Evolutionary conservation across 2,888 invertebrate genomes (phyloP), one percentile per base, ranked within the genome.

Genomic region (Pollenia angustigena): DNA sequence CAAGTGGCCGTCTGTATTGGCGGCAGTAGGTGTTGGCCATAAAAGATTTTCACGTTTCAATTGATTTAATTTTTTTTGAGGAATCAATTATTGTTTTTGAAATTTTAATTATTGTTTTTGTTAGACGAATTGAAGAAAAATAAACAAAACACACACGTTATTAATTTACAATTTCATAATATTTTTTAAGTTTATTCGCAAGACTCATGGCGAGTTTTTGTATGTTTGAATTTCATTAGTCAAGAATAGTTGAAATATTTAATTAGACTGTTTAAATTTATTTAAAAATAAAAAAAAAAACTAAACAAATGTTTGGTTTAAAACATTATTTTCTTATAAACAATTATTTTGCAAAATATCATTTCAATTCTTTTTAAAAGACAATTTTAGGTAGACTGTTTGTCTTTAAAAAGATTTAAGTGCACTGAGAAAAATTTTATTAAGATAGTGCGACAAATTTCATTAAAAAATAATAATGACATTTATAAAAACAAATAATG

Each of bases 1-100:
- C 58, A 58, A 56, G 32, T 68, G 46, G 50, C 54, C 54, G 16
- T 54, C n/a, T 68, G 12, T 18, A 7, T 44, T 18, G 75, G 66
- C 46, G 52, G 48, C 56, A 42, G 75, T 80, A 64, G 83, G 69
- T 75, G 79, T 74, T 79, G 71, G 64, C 78, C 58, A 52, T 69
- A 74, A 74, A 81, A 80, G 69, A 69, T 83, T 74, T 86, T 79
- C 79, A 83, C 79, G 82, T 74, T 81, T 85, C 76, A 82, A 72
- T 78, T 84, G 72, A 68, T 52, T 72, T 78, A 66, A 44, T 78
- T 78, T 48, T 71, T 18, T 69, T 78, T 10, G 32, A 56, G 7
- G 54, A 56, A 32, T 40, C 32, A 44, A 68, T 74, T 60, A 79
- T 74, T 58, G 32, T 32, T 50, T 60, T 80, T 54, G 74, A 80